Percentiles rank a stretch among this genome's conserved stretches.
These are phyloP conservation scores for Nematopogon swammerdamellus DNA, from an alignment of 2,888 invertebrate genomes.

Conservation along the genomic window DNA sequence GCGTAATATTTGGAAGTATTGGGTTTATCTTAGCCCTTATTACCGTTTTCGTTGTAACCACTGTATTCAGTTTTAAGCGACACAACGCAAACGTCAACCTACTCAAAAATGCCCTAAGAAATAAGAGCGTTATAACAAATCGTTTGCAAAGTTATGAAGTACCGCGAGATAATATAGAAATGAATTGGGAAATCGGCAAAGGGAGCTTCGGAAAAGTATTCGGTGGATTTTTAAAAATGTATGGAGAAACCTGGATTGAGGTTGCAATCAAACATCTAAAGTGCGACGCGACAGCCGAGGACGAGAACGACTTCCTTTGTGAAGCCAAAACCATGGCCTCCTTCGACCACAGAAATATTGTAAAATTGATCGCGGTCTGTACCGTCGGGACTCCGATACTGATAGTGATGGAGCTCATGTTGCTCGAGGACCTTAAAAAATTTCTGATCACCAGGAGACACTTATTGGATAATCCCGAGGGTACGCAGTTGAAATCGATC, in stretches of 20 bases:
- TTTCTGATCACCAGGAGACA: slow-evolving; percentile 82
- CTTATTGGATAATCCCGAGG: slow-evolving; percentile 63
- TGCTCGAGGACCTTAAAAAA: slow-evolving; percentile 89
- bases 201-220: slow-evolving; percentile 84
- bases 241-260: slow-evolving; percentile 68
- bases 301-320: slow-evolving; percentile 86
- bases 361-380: slow-evolving; percentile 81
- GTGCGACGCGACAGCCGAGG: slow-evolving; percentile 76
- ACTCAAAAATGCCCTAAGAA: neutral
- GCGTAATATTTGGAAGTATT: neutral
- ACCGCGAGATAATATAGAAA: slow-evolving; percentile 66
- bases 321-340: slow-evolving; percentile 95
- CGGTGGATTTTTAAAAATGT: slow-evolving; percentile 66
- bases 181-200: slow-evolving; percentile 72
- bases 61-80: neutral
- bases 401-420: slow-evolving; percentile 92
- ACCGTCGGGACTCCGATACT: slow-evolving; percentile 85
- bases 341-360: slow-evolving; percentile 87
- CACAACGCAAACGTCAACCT: neutral
- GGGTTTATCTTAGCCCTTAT: neutral
- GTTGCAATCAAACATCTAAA: slow-evolving; percentile 90
- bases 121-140: neutral
- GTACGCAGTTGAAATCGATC: slow-evolving; percentile 71
- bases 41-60: neutral
- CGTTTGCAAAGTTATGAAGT: slow-evolving; percentile 75